Percentiles rank a stretch among this genome's conserved stretches.
Evolutionary conservation across 1,140 invertebrate genomes (phyloP).

Genomic region (Drosophila nasuta): DNA sequence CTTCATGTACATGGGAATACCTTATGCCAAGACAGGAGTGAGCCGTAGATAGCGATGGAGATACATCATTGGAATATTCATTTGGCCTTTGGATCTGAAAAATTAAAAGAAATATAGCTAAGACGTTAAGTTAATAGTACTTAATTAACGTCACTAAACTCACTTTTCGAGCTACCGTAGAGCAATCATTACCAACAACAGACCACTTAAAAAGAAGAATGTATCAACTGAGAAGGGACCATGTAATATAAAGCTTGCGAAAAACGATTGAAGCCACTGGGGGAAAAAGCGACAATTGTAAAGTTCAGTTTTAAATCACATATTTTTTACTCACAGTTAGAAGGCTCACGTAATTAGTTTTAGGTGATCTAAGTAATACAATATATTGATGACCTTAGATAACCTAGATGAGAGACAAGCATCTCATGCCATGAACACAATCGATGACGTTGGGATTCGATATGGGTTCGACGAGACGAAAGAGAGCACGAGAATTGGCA

Average conservation of each 20-base stretch:
- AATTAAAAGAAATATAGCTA: neutral
- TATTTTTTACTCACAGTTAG: neutral
- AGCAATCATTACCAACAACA: constrained; percentile 88
- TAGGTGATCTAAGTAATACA: constrained; percentile 54
- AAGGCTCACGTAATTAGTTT: constrained; percentile 52
- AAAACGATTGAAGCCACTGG: constrained; percentile 84
- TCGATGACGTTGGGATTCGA: constrained; percentile 73
- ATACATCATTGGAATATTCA: constrained; percentile 73
- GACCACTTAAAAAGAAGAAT: constrained; percentile 89
- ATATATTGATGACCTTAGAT: constrained; percentile 87
- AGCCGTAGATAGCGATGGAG: constrained; percentile 70
- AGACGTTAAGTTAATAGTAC: neutral
- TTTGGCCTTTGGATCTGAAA: constrained; percentile 55
- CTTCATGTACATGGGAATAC: constrained; percentile 23
- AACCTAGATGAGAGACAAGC: constrained; percentile 88
- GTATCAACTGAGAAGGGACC: constrained; percentile 88
- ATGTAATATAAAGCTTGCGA: constrained; percentile 86
- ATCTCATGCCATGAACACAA: constrained; percentile 86
- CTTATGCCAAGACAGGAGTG: constrained; percentile 56
- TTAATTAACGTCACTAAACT: constrained; percentile 72
- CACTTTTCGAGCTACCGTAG: constrained; percentile 88
- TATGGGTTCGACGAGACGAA: constrained; percentile 35
- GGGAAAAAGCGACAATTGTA: neutral
- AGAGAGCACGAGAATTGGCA: constrained; percentile 50
- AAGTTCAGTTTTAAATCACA: neutral